Evolutionary conservation across 1,140 invertebrate species (phyloP), one percentile per base, ranked within the genome.

Genomic region (Centruroides vittatus): DNA sequence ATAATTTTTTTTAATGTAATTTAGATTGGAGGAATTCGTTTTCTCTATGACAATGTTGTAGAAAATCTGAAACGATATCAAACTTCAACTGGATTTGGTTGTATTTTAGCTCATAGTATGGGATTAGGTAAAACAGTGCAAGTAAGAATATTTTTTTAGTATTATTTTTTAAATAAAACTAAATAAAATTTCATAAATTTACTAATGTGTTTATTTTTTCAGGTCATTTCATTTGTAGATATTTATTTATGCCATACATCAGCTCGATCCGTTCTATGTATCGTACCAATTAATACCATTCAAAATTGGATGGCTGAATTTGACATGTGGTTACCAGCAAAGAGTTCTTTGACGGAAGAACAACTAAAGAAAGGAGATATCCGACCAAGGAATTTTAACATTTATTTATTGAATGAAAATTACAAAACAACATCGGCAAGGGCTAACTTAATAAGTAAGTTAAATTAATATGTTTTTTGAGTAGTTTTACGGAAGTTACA

Each of bases 231-330:
- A 66, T 98, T 98, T 76, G 89, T 88, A 71, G 93, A 98, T 75
- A 86, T 98, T 65, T 97, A 98, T 76, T 79, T 98, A 66, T 78
- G 92, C 57, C 84, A 90, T 70, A 96, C 93, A 0, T 80, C 80
- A n/a, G 86, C 88, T 6, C 89, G 84, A 70, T 88, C 85, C 47
- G 90, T 98, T 4, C 74, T 99, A 8, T 92, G 93, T 70, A 97
- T 99, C 66, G 96, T 98, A 80, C 96, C 96, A 1, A 97, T 99
- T 59, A 99, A 99, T 76, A 98, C 95, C 3, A 77, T 99, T 58
- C 94, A 99, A 76, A 99, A 99, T 78, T 99, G 96, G 96, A 74
- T 93, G 62, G 84, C 87, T 4, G 96, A 99, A 73, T 98, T 96
- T 70, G 95, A 98, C 71, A 90, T 92, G 83, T 99, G 94, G 93